Evolutionary conservation across 2,113 vertebrate genomes (phyloP), one percentile per base, ranked within the genome.

Genomic region (Rhinichthys klamathensis): DNA sequence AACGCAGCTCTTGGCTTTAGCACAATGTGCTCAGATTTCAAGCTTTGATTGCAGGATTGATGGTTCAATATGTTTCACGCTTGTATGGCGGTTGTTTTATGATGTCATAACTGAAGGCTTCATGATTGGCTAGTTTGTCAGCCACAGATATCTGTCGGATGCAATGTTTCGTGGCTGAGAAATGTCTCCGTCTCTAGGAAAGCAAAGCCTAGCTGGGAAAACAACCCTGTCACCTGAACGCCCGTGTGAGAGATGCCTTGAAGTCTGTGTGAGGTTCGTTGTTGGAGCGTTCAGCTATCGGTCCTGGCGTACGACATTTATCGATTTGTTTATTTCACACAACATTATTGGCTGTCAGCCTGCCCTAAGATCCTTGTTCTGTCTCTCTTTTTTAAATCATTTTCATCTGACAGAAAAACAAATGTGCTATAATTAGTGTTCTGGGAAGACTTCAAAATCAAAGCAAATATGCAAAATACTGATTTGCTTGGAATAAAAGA

Each of bases 61-160:
- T 77, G 51, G 18, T 8, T 77, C 75, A 56, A 35, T 77, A 77
- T 77, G 30, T 27, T 77, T 77, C 11, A 77, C 27, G 51, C 27
- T 58, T 35, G 74, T 23, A 77, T 56, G 75, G 16, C 32, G 2
- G 21, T 15, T 78, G 76, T 79, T 60, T 79, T 49, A 79, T 79
- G 54, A 79, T 60, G 54, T 41, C 76, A 79, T 79, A 79, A 15
- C 18, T 79, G 77, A 44, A 38, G 35, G 3, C 21, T 77, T 58
- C 30, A n/a, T 56, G 30, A 77, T 77, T 38, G 75, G 51, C 10
- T 77, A 58, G 27, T 77, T 56, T 77, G 35, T 79, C 56, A 84
- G 13, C 32, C 8, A 2, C 51, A 7, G 67, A 74, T 83, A 75
- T 60, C 41, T 38, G 13, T 72, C 81, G 49, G 44, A 46, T 23